Evolutionary conservation across 2,797 vertebrate genomes (phyloP), one percentile per base, ranked within the genome.

Genomic region (Petrocephalus sullivani): DNA sequence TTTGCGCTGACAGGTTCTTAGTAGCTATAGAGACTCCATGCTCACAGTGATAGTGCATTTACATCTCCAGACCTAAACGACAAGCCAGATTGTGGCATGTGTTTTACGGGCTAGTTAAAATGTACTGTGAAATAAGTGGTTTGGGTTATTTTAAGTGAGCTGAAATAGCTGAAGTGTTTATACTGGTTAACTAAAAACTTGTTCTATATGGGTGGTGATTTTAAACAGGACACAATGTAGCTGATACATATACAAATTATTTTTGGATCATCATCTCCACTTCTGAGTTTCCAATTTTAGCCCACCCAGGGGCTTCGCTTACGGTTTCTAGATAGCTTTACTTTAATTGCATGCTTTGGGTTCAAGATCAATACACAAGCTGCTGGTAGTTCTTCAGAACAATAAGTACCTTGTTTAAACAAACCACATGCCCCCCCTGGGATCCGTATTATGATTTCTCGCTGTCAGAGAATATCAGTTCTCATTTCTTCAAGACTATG

Each of bases 281-380:
- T 71, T 71, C 64, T 71, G 64, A 71, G 28, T 71, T 71, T 71
- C 64, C 64, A 71, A 71, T 71, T 71, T 71, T 71, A 71, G 64
- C 28, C 71, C 46, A 78, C 41, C 71, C 71, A 78, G 19, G 33
- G 71, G 6, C 71, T 41, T 78, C 49, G 16, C 37, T 78, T 78
- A 3, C 7, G 41, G 16, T 78, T 78, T 78, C 41, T 37, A 37
- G 64, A 71, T 37, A 37, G 64, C 64, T 37, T 41, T 78, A 78
- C 71, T 41, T 78, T 78, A 78, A 78, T 78, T 78, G 41, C 71
- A 78, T 78, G 41, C 71, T 78, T 78, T 14, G 46, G 71, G 37
- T 78, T 78, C 19, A 78, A 78, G 71, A 78, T 78, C 71, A n/a
- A 16, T 78, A 46, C 37, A 78, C 37, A 78, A 19, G 71, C 41